Evolutionary conservation across 2,888 invertebrate species (phyloP), one percentile per base, ranked within the genome.

Genomic region (Spodoptera picta): DNA sequence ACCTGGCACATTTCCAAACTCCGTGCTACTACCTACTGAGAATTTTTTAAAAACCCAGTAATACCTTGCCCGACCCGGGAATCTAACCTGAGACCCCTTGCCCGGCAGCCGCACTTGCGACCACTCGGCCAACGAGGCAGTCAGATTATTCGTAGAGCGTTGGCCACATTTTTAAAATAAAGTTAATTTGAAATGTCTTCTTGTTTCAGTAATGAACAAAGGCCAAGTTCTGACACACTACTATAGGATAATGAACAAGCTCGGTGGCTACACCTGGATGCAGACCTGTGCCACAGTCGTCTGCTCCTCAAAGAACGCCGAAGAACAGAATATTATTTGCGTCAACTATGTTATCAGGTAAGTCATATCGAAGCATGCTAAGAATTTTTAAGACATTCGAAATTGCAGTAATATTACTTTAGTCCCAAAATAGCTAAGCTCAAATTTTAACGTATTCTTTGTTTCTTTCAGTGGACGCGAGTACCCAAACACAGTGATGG

Each of bases 271-370:
- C 94, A 98, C 98, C 58, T 99, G 99, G 99, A 94, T 99, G 84
- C 99, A 99, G 92, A 98, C 98, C 0, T 99, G 99, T 90, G 99
- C 99, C 65, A 99, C 99, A 0, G 98, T 99, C 48, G 98, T 99
- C 62, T 99, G 98, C 94, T 98, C 97, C 87, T 97, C 98, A 57
- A 99, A 99, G 93, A 99, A 98, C 86, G 98, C 98, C 6, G 99
- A 99, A 73, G 99, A 99, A 88, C 99, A 99, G 92, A 99, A 98
- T 87, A 98, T 99, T 82, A 98, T 99, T 77, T 99, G 99, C 88
- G 98, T 99, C 84, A 99, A 99, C 94, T 99, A 99, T 92, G 98
- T 99, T 73, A 97, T 99, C 85, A 99, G 98, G 98, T 98, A 94
- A 93, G 89, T 57, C 9, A 3, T 5, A 27, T 48, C 7, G 6